Conservation (phyloP, 2,797 vertebrate species). For the Argentina silus region DNA sequence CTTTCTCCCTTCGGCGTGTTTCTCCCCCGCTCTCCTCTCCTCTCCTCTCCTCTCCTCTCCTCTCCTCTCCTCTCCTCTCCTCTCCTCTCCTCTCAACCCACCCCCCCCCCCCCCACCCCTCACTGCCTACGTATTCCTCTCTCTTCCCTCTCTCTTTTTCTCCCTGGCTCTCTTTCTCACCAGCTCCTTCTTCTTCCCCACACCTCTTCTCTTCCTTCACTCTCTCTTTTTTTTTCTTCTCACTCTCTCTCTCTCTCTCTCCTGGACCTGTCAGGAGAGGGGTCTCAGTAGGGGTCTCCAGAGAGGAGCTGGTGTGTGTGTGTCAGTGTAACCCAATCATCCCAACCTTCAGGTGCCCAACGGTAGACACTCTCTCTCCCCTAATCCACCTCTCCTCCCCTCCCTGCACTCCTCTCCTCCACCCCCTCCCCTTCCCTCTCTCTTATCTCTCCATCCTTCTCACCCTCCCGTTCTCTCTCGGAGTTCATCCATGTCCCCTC, state of each 20-base stretch:
- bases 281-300: neutral
- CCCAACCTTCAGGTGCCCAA: no score
- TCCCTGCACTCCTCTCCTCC: neutral
- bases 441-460: constrained; percentile 12
- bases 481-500: neutral
- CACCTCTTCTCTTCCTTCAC: neutral
- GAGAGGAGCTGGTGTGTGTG: constrained; percentile 13
- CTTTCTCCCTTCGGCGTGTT: neutral
- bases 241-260: constrained; percentile 3
- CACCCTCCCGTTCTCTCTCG: neutral
- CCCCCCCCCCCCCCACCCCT: no score
- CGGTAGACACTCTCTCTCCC: no score
- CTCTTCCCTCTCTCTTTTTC: no score
- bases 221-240: neutral
- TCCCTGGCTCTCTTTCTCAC: no score
- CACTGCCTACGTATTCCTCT: no score
- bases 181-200: no score
- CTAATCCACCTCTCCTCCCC: no score
- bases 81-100: neutral
- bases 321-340: constrained; percentile 30
- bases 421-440: neutral
- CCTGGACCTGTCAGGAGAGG: neutral
- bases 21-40: neutral
- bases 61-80: no score
- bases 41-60: no score